Evolutionary conservation across 2,113 vertebrate genomes (phyloP), one percentile per base, ranked within the genome.

Genomic region (Chunga burmeisteri): DNA sequence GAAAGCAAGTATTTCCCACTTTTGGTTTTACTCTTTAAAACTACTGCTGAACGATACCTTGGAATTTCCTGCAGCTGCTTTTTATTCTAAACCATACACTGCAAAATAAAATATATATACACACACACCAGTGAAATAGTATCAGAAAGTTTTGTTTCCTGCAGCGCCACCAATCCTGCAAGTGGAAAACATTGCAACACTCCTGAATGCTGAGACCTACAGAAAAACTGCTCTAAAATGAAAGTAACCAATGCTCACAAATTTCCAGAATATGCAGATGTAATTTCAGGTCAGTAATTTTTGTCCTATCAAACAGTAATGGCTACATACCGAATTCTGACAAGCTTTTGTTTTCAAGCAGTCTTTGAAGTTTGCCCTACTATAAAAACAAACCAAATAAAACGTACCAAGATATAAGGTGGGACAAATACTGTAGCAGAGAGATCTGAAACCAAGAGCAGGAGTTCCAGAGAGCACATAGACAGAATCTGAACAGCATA

Each of bases 101-200:
- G 34, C 47, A 94, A 85, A 93, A 82, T 42, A 80, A 75, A 81
- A 85, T 32, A 84, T 5, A 58, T 10, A 38, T 38, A 38, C 38
- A 38, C 38, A 38, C 38, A 56, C 12, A 56, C 7, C 38, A 50
- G 49, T 38, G n/a, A 82, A 95, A 66, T 6, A 93, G n/a, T 3
- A 81, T 6, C 71, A 91, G 6, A 44, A 55, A 58, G 38, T 62
- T 86, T 77, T 70, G 50, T 55, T 86, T 91, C 91, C 65, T 56
- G 47, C 68, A 85, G 26, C 16, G 22, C 61, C 83, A 92, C 59
- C 36, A 90, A 13, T 44, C 49, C 86, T 84, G 49, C 36, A 81
- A 90, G 44, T 55, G 83, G 92, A 91, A 95, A 96, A 91, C 59
- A 93, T 12, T 22, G 68, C 92, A 90, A 86, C 55, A 56, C 80